phyloP scores from a whole-genome alignment of 2,888 invertebrate species.

The Dendrolimus pini region DNA sequence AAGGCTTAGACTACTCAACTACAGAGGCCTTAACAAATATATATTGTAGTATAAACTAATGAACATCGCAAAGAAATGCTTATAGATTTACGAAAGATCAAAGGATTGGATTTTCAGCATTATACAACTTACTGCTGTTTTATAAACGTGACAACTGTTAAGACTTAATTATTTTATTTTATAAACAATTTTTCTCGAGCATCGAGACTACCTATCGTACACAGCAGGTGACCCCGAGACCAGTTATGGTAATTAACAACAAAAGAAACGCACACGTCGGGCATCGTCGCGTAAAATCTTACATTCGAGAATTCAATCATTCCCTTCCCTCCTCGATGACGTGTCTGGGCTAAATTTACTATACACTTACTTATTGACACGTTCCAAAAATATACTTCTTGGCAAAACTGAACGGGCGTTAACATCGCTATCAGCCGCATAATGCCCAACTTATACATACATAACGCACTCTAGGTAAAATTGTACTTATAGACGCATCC shows the following conservation, averaged over 20 bases:
- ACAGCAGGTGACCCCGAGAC: slow-evolving; percentile 21
- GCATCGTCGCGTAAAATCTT: slow-evolving; percentile 26
- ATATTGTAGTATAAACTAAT: too few relatives aligned
- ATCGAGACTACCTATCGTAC: slow-evolving; percentile 16
- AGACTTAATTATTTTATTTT: slow-evolving; percentile 1
- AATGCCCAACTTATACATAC: slow-evolving; percentile 50
- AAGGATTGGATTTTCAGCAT: too few relatives aligned
- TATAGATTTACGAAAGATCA: too few relatives aligned
- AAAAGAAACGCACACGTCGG: slow-evolving; percentile 24
- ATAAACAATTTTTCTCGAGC: slow-evolving; percentile 1
- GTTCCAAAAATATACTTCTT: slow-evolving; percentile 74
- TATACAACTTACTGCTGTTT: too few relatives aligned
- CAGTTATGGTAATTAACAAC: slow-evolving; percentile 21
- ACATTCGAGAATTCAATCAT: slow-evolving; percentile 50
- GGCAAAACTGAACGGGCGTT: slow-evolving; percentile 75
- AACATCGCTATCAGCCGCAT: slow-evolving; percentile 71
- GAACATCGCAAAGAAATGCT: too few relatives aligned
- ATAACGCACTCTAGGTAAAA: slow-evolving; percentile 14
- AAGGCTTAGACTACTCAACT: too few relatives aligned
- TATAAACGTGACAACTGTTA: neutral
- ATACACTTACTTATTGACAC: slow-evolving; percentile 75
- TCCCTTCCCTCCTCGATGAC: slow-evolving; percentile 53
- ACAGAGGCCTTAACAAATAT: too few relatives aligned
- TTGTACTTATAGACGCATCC: slow-evolving; percentile 22
- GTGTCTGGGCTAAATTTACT: slow-evolving; percentile 70